Percentiles rank a stretch among this genome's conserved stretches.
phyloP scores from a whole-genome alignment of 2,113 vertebrate species.

The rabbit (Oryctolagus cuniculus) region mOryCun1.1 NC_091440.1:97904501-97905000 shows the following conservation, averaged over 20 bases:
- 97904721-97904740: not conserved
- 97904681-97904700: not conserved
- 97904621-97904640: not conserved
- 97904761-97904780: slow-evolving; percentile 6
- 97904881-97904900: slow-evolving; percentile 28
- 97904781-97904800: not conserved
- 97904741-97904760: not conserved
- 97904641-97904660: not conserved
- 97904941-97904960: not conserved
- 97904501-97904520: not conserved
- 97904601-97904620: not conserved
- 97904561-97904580: not conserved
- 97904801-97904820: not conserved
- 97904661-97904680: not conserved
- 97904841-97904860: not conserved
- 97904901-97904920: slow-evolving; percentile 44
- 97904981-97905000: not conserved
- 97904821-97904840: not conserved
- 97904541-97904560: not conserved
- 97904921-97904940: not conserved
- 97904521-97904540: not conserved
- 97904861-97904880: not conserved
- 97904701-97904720: not conserved
- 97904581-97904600: not conserved
- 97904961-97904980: not conserved